Base-by-base conservation (phyloP, 2,113 vertebrate species). In the Clarias magur region DNA sequence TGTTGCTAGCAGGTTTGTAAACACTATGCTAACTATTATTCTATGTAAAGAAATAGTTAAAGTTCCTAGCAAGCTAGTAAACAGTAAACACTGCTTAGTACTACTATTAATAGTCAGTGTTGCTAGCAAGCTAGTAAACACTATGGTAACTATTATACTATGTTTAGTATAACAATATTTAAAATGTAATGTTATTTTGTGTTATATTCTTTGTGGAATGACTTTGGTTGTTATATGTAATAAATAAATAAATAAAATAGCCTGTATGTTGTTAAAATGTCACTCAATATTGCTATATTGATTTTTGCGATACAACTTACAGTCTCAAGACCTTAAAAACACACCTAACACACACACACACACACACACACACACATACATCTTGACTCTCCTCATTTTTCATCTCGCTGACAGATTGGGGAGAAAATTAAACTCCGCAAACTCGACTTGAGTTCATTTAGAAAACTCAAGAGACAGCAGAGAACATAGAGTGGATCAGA, bases 311-410 rank as follows among this genome's bases (percentile, higher is more conserved):
- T 27, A 68, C 13, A 16, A 27, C n/a, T 70, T 17, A 68, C 65
- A 38, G 30, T 30, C 30, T 38, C 9, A 34, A 70, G 34, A 7
- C 16, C 2, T 34, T 30, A 67, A 13, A 67, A 4, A 9, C 27
- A 72, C 30, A 70, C 6, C 15, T 48, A 7, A 48, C 8, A 59
- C 16, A 34, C 67, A 19, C 15, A 70, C 67, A 70, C 27, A 70
- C 67, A 70, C 67, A 70, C 30, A 70, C 30, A 34, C 67, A 70
- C 67, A 70, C 67, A 72, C 68, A 70, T 27, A 42, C 68, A 72
- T 6, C 7, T 34, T 12, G 70, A 1, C 70, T 73, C 38, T 73
- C 70, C 38, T 73, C 70, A 73, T 73, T 73, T 73, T 73, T 73
- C 70, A 48, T 48, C 38, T 42, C 70, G 1, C 38, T 48, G 70